Base-by-base conservation (phyloP, 2,888 invertebrate genomes). In the Cephus sareptanus region DNA sequence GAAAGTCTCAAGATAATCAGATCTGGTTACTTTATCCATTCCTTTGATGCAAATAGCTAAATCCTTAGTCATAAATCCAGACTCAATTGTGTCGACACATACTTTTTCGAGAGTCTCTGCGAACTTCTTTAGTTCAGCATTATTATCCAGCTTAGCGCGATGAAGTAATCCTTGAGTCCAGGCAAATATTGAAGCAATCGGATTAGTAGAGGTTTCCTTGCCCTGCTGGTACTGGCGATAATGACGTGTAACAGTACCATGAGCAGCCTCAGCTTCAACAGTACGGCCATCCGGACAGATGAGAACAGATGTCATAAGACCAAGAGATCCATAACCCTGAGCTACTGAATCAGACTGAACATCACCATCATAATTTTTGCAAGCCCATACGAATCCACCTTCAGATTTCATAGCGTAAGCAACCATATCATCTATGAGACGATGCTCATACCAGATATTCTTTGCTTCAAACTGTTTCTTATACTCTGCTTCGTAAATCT, bases 371-470 rank as follows among this genome's bases (percentile, higher is more conserved):
- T 99, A 99, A 92, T 99, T 99, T 92, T 99, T 99, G 92, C 99
- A 99, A 12, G 99, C 98, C 99, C 99, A 99, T 0, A 99, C 98
- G 92, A 99, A 99, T 71, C 99, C 99, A 84, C 99, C 99, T 87
- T 98, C 98, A 0, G 98, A 97, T 92, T 99, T 99, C 97, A 99
- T 97, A 56, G 96, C 96, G 89, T 98, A 98, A 3, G 99, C 99
- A 23, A 99, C 99, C 99, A 99, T 99, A 89, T 99, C 99, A 91
- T 99, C 99, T 89, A 99, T 99, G 77, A 99, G 93, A 81, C 99
- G 95, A 92, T 99, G 99, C 92, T 99, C 99, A 90, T 99, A 99
- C 98, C 98, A 99, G 87, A 99, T 96, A 6, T 95, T 95, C 81
- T 95, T 95, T 1, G 95, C 96, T 91, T 99, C 98, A 91, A 93